Percentiles rank a stretch among this genome's conserved stretches.
These are phyloP conservation scores for Pluvianellus socialis DNA, from an alignment of 2,113 vertebrate genomes.

Conservation along the genomic window DNA sequence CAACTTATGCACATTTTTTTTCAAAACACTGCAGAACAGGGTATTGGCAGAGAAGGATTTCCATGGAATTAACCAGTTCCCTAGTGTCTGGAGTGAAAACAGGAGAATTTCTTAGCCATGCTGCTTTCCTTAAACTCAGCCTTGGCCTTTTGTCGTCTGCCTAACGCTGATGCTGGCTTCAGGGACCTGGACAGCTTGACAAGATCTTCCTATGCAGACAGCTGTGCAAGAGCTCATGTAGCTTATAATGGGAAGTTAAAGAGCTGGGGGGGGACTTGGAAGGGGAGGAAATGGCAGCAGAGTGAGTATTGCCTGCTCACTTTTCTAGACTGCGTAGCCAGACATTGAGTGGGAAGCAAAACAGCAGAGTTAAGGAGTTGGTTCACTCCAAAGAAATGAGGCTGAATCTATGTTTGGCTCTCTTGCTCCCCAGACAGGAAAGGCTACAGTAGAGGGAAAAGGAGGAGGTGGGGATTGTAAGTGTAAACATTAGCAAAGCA, in stretches of 20 bases:
- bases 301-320: not conserved
- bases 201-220: slow-evolving; percentile 3
- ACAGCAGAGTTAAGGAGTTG: slow-evolving; percentile 5
- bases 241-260: not conserved
- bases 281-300: not conserved
- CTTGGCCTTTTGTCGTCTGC: not conserved
- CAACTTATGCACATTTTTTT: not conserved
- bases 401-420: not conserved
- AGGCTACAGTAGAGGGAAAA: not conserved
- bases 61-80: not conserved
- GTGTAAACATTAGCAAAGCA: not conserved
- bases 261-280: not conserved
- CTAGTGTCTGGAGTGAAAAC: not conserved
- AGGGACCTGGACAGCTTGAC: not conserved
- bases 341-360: not conserved
- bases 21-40: not conserved
- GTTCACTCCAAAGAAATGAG: slow-evolving; percentile 11
- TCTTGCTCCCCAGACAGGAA: not conserved
- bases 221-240: not conserved
- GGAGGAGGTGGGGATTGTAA: not conserved
- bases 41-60: slow-evolving; percentile 7
- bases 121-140: not conserved
- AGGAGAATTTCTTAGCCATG: not conserved
- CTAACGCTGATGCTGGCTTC: not conserved
- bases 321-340: not conserved